Base-by-base conservation (phyloP, 2,797 vertebrate species). In the Schizothorax lantsangensis region DNA sequence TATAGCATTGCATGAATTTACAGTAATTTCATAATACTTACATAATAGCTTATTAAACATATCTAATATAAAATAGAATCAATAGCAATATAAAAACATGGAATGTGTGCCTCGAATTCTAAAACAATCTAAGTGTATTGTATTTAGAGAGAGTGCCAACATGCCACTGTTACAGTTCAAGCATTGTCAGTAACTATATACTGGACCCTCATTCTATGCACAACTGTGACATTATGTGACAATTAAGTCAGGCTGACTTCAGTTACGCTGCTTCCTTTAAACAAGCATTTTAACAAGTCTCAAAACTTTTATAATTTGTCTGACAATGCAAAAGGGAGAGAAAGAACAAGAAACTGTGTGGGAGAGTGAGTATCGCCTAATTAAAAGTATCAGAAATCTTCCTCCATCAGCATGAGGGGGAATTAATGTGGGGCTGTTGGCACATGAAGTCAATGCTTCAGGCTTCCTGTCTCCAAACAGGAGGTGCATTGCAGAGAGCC, bases 341-440 rank as follows among this genome's bases (percentile, higher is more conserved):
- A 78, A 54, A 38, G 49, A 78, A n/a, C 6, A 49, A 74, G 10
- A 30, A 49, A 49, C 43, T 10, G 49, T 23, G 74, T 23, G 30
- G 30, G 47, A 78, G 49, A 52, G 74, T 1, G 52, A 26, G 15
- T 26, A 43, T 30, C 38, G n/a, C 21, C n/a, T 95, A 95, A 95
- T 95, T 94, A 94, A 95, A 95, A 94, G 75, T 83, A 81, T 75
- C 91, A 91, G 91, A 93, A 94, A 95, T 91, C 92, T 94, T 94
- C 92, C 93, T 92, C 93, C 90, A 91, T 89, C 88, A 57, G 92
- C 92, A 90, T 94, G 94, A 95, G 93, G 93, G 93, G 89, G 92
- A 93, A 95, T 95, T 93, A 93, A 95, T 95, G 92, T 93, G 91
- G 91, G 92, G 91, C 71, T 91, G 87, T 92, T 92, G 93, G 66